Base-by-base conservation (phyloP, 37 sponge, comb jelly and placozoan species). In the Bolinopsis microptera region DNA sequence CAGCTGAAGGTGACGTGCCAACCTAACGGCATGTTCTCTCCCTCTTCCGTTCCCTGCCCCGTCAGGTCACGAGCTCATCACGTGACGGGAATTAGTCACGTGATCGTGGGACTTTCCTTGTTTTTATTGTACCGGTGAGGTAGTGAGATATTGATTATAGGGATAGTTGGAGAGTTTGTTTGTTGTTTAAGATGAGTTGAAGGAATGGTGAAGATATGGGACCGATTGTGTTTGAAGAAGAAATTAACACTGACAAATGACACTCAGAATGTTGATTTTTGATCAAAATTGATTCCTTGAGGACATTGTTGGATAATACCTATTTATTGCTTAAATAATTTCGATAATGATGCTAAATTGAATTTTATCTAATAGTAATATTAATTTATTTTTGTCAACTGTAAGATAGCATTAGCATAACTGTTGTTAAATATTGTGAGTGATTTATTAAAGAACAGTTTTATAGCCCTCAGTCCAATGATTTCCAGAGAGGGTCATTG, bases 31-130 rank as follows among this genome's bases (percentile, higher is more conserved):
- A 16, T 8, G 37, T 80, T 80, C 22, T 1, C 5, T 3, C 82
- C 82, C 38, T 28, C 82, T 37, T 80, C 82, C 82, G 9, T 80
- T 34, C 82, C 38, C 8, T 80, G 82, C 82, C 82, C 82, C 9
- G 82, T 80, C 22, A 31, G 5, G 37, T 36, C 82, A 80, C 36
- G 82, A 32, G 74, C 74, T 18, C 61, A 48, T 18, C 61, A 48
- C 61, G 61, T 48, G 61, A 48, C 61, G 5, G 13, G 9, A 48
- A 5, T 48, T 13, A 18, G 61, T 48, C 61, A 48, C 61, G 61
- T 48, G 61, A 48, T 13, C 5, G 61, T 48, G 9, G 61, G 61
- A 48, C 61, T 48, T 48, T 48, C 13, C 13, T 13, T 48, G 13
- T 48, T 48, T 13, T 48, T 48, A 13, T 13, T 48, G 61, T 48